Evolutionary conservation across 2,888 invertebrate species (phyloP).

Genomic region (Eupelmus urozonus): DNA sequence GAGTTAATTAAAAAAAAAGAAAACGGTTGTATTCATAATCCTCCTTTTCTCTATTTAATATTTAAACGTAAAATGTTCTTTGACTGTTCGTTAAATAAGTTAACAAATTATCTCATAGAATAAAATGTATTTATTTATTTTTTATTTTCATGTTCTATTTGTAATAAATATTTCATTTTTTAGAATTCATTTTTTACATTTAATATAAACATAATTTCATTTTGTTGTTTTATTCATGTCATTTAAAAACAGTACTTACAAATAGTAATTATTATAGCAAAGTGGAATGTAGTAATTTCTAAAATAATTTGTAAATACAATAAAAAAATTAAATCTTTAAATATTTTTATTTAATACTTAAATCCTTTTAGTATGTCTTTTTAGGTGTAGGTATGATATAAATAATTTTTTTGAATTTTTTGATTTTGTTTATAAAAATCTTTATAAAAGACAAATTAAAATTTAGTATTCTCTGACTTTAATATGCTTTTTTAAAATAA

Average conservation of each 20-base stretch:
- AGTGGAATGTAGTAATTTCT: slow-evolving; percentile 19
- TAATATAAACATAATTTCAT: neutral
- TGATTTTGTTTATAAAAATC: no score
- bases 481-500: no score
- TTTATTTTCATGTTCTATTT: slow-evolving; percentile 24
- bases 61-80: neutral
- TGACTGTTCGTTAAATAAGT: slow-evolving; percentile 31
- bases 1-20: neutral
- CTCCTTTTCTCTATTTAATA: slow-evolving; percentile 21
- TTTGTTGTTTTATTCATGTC: slow-evolving; percentile 11
- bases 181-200: slow-evolving; percentile 12
- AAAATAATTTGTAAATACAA: slow-evolving; percentile 39
- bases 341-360: no score
- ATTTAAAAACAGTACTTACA: slow-evolving; percentile 28
- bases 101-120: slow-evolving; percentile 9
- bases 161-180: no score
- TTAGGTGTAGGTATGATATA: no score
- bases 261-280: slow-evolving; percentile 6
- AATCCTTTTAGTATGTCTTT: no score
- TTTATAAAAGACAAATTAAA: no score
- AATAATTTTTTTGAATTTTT: no score
- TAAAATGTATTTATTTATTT: slow-evolving; percentile 45
- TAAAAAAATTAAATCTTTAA: slow-evolving; percentile 6
- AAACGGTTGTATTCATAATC: neutral
- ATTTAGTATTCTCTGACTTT: no score